Evolutionary conservation across 2,113 vertebrate genomes (phyloP), one percentile per base, ranked within the genome.

Genomic region (Andinoacara biseriatus): DNA sequence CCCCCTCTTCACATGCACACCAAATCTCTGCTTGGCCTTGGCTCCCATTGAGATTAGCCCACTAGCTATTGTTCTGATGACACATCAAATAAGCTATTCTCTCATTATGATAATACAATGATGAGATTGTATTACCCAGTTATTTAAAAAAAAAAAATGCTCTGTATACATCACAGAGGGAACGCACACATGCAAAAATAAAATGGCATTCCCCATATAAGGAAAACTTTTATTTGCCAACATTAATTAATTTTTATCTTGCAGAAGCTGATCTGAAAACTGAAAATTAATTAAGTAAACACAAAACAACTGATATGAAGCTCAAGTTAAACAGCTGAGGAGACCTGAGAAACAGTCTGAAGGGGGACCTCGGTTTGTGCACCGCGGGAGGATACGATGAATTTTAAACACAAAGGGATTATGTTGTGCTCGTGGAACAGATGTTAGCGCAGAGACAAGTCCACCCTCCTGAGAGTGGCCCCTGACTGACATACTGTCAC

Each of bases 371-470:
- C 76, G 85, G 81, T 86, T 77, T 80, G 57, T 14, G 60, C 63
- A 31, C 33, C 74, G 11, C 74, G 11, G 83, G 86, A 81, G 56
- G 78, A 85, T 82, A 59, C 22, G 20, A 82, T 87, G 85, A 74
- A 84, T 87, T 82, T 81, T 80, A 87, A 78, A 40, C 86, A 85
- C 49, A 67, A 57, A 79, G 56, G 89, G 92, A 92, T 92, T 90
- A 91, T 72, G 74, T 89, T 76, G 69, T 58, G 81, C 75, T 86
- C 2, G 29, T 82, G 67, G 86, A 92, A 82, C 93, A 94, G 92
- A 94, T 92, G 93, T 92, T 93, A 92, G 91, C 90, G 91, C 29
- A 72, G 83, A 82, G 77, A 85, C 67, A 52, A 81, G 75, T 86
- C 65, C 81, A 10, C 52, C 54, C 92, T 93, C 87, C 85, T 60